Conservation (phyloP, 2,888 invertebrate species). For the Habroteleia sp. region DNA sequence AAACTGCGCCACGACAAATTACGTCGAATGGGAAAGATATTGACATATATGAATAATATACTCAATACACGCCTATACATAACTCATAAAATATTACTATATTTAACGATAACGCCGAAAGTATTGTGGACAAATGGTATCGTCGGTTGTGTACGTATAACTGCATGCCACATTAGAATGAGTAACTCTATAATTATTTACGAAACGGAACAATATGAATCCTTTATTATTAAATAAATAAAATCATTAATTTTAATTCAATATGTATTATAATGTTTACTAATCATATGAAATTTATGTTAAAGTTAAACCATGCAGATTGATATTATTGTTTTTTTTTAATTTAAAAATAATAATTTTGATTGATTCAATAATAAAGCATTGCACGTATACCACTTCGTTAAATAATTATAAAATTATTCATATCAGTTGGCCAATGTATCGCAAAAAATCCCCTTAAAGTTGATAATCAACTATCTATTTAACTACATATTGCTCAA, state of each 20-base stretch:
- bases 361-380: too few relatives aligned
- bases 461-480: conserved; percentile 12
- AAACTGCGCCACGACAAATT: conserved; percentile 72
- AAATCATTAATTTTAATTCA: too few relatives aligned
- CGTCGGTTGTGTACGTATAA: conserved; percentile 31
- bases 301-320: too few relatives aligned
- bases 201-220: not conserved
- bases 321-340: too few relatives aligned
- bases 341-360: too few relatives aligned
- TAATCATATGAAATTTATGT: too few relatives aligned
- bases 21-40: conserved; percentile 75
- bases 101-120: conserved; percentile 67
- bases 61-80: conserved; percentile 64
- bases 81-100: conserved; percentile 69
- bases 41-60: conserved; percentile 67
- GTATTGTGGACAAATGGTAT: conserved; percentile 58
- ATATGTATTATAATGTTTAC: too few relatives aligned
- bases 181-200: not conserved
- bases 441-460: conserved; percentile 1
- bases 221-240: too few relatives aligned
- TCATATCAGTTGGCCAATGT: too few relatives aligned
- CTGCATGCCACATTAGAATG: not conserved
- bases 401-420: too few relatives aligned
- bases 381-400: too few relatives aligned
- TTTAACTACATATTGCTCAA: conserved; percentile 16